A percentile compares a stretch with the other conserved stretches of the same genome.
phyloP scores from a whole-genome alignment of 35 echinoderm and acorn worm species.

The Patiria miniata region DNA sequence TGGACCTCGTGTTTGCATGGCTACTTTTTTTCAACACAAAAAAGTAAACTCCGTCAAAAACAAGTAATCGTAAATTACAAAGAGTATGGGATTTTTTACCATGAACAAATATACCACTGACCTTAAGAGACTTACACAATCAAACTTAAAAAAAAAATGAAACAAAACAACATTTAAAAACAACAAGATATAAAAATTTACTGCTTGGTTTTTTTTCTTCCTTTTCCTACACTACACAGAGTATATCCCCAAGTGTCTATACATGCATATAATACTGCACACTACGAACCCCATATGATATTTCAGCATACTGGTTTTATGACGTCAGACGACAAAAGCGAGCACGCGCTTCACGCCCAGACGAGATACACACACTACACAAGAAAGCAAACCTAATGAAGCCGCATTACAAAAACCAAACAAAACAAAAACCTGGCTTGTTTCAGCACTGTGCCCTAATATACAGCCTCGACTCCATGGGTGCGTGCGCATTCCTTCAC shows the following conservation, averaged over 20 bases:
- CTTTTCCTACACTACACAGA: not conserved
- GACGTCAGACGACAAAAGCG: not conserved
- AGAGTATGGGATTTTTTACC: too few relatives aligned
- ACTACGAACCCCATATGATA: not conserved
- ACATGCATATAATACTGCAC: not conserved
- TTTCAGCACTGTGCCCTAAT: not conserved
- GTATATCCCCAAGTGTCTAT: not conserved
- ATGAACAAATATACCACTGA: not conserved
- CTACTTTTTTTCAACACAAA: too few relatives aligned
- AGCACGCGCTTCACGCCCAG: not conserved
- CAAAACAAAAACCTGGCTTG: not conserved
- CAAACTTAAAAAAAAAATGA: not conserved
- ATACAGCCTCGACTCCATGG: not conserved
- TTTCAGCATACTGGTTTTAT: conserved; percentile 18
- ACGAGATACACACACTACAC: conserved; percentile 2
- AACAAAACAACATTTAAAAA: not conserved
- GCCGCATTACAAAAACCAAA: too few relatives aligned
- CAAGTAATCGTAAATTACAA: too few relatives aligned
- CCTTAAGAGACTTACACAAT: not conserved
- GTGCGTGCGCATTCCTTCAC: too few relatives aligned
- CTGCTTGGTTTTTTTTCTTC: not conserved
- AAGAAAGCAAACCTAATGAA: not conserved
- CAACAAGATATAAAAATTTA: not conserved
- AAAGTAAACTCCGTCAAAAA: too few relatives aligned
- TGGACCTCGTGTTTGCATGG: too few relatives aligned